Conservation (phyloP, 53 echinoderm and acorn worm genomes). For the Holothuria scabra region DNA sequence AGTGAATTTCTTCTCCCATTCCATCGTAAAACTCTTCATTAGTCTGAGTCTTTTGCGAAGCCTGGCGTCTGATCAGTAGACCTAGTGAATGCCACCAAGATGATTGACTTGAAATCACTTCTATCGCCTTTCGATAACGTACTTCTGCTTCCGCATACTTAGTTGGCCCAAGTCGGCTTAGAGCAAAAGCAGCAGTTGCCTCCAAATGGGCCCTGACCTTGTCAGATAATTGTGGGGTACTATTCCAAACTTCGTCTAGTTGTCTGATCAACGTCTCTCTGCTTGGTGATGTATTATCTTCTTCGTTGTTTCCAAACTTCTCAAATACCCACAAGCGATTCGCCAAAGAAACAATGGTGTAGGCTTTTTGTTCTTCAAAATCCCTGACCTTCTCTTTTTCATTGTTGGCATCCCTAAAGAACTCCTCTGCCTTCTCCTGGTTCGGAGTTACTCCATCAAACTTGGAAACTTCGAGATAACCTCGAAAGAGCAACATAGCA, state of each 20-base stretch:
- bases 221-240: too few relatives aligned
- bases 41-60: too few relatives aligned
- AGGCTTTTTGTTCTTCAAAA: too few relatives aligned
- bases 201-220: neutral
- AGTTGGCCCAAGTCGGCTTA: conserved; percentile 25
- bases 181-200: conserved; percentile 24
- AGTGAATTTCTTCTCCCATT: conserved; percentile 12
- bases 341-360: neutral
- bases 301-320: neutral
- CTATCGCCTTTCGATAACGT: conserved; percentile 20
- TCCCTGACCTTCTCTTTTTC: too few relatives aligned
- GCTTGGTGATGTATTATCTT: neutral
- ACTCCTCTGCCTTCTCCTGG: too few relatives aligned
- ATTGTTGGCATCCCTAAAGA: too few relatives aligned
- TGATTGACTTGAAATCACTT: neutral
- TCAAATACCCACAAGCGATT: neutral
- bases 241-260: too few relatives aligned
- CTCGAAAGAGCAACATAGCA: too few relatives aligned
- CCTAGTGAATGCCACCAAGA: conserved; percentile 33
- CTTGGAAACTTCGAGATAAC: too few relatives aligned
- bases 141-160: conserved; percentile 18
- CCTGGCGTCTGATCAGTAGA: neutral
- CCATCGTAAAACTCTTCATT: neutral
- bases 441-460: too few relatives aligned
- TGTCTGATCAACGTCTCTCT: too few relatives aligned